phyloP scores from a whole-genome alignment of 2,113 vertebrate species.

The Chamaea fasciata region DNA sequence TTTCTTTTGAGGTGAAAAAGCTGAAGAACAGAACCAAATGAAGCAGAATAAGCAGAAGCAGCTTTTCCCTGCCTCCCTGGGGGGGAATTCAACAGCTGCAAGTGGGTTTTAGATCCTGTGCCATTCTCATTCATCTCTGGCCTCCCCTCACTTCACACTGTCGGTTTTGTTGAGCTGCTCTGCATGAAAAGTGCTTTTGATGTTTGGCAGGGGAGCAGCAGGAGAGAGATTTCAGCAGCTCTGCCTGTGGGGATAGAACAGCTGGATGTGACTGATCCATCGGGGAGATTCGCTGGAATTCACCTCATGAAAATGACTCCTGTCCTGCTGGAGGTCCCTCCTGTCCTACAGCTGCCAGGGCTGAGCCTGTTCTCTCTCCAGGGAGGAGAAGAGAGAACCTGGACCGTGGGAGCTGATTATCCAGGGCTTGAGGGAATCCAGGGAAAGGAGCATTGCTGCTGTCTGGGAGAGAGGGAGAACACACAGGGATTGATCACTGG shows the following conservation, averaged over 20 bases:
- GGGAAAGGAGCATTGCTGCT: not conserved
- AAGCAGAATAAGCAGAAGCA: not conserved
- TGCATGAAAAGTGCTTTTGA: not conserved
- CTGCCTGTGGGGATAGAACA: not conserved
- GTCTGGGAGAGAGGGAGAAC: not conserved
- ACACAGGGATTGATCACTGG: not conserved
- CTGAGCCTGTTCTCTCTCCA: not conserved
- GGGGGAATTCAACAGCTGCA: not conserved
- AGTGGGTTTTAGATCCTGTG: not conserved
- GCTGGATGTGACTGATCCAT: not conserved
- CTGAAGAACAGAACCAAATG: not conserved
- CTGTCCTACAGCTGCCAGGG: not conserved
- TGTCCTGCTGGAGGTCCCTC: not conserved
- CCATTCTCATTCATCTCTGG: not conserved
- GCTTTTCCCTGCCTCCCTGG: not conserved
- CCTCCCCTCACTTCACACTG: not conserved
- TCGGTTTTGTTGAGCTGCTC: not conserved
- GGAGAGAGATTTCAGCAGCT: not conserved
- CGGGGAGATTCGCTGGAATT: not conserved
- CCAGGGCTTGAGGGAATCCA: not conserved
- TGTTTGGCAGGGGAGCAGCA: not conserved
- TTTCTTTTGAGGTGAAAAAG: not conserved
- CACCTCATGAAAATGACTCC: not conserved
- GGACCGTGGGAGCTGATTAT: not conserved
- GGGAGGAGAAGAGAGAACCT: not conserved